Evolutionary conservation across 2,888 invertebrate genomes (phyloP).

Genomic region (Therioaphis trifolii): DNA sequence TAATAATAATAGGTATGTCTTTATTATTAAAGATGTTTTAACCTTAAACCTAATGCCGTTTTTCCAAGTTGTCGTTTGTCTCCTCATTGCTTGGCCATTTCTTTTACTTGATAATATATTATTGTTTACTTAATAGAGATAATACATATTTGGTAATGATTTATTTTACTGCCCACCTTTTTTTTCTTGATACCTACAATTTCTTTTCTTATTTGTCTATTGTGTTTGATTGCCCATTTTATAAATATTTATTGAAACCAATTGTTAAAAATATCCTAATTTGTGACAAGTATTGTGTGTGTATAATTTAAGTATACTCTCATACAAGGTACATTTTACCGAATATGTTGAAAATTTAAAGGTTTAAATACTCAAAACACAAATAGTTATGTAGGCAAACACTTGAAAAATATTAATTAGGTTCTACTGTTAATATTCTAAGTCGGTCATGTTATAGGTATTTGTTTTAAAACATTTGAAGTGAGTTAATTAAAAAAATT

Average conservation of each 20-base stretch:
- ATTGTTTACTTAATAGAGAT: not conserved
- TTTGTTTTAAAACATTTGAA: too few species aligned
- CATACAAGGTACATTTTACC: too few species aligned
- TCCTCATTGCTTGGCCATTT: not conserved
- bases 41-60: slow-evolving; percentile 47
- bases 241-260: too few species aligned
- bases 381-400: too few species aligned
- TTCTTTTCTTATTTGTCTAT: not conserved
- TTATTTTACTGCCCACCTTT: not conserved
- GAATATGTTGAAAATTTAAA: too few species aligned
- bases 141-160: slow-evolving; percentile 25
- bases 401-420: too few species aligned
- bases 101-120: not conserved
- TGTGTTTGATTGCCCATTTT: not conserved
- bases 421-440: too few species aligned
- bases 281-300: not conserved
- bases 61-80: slow-evolving; percentile 19
- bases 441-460: too few species aligned
- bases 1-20: too few species aligned
- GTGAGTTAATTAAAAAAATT: too few species aligned
- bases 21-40: not conserved
- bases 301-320: too few species aligned
- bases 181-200: not conserved
- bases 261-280: not conserved
- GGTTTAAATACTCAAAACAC: too few species aligned